These are phyloP conservation scores for Myripristis jacobus DNA, from an alignment of 2,797 vertebrate genomes.

Conservation along the genomic window DNA sequence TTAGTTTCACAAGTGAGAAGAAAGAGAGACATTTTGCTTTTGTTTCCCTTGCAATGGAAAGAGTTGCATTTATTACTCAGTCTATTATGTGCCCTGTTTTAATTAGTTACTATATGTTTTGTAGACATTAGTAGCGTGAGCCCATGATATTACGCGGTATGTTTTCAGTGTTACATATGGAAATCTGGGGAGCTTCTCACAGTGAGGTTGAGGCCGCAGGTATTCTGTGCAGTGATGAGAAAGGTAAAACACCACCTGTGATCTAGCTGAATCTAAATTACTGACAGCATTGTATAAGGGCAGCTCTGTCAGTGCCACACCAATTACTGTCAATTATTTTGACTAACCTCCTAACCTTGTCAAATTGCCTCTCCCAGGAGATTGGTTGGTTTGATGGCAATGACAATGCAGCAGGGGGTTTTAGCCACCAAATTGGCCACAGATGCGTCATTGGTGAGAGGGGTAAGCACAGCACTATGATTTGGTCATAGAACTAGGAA, in stretches of 20 bases:
- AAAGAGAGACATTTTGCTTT: conserved; percentile 58
- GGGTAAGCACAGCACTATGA: conserved; percentile 72
- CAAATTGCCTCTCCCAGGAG: conserved; percentile 69
- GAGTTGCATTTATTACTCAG: conserved; percentile 53
- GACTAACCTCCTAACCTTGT: conserved; percentile 46
- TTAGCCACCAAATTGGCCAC: conserved; percentile 85
- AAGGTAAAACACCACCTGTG: conserved; percentile 62
- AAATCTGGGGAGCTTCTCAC: conserved; percentile 62
- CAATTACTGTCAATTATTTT: conserved; percentile 66
- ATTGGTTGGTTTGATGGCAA: conserved; percentile 86
- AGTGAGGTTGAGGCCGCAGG: conserved; percentile 54
- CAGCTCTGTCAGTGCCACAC: conserved; percentile 36
- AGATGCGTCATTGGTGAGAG: conserved; percentile 86
- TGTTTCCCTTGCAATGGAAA: conserved; percentile 60
- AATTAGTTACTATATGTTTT: background rate
- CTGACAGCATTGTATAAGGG: conserved; percentile 44
- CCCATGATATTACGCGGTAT: background rate
- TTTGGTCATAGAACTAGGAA: conserved; percentile 47
- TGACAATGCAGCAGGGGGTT: conserved; percentile 80
- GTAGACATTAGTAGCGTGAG: background rate
- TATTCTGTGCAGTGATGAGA: conserved; percentile 63
- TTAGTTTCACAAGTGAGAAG: conserved; percentile 45
- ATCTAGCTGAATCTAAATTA: conserved; percentile 48
- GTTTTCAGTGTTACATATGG: conserved; percentile 55
- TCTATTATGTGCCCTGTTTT: background rate